Percentiles rank a stretch among this genome's conserved stretches.
phyloP scores from a whole-genome alignment of 2,888 invertebrate genomes.

The Netelia inedita region DNA sequence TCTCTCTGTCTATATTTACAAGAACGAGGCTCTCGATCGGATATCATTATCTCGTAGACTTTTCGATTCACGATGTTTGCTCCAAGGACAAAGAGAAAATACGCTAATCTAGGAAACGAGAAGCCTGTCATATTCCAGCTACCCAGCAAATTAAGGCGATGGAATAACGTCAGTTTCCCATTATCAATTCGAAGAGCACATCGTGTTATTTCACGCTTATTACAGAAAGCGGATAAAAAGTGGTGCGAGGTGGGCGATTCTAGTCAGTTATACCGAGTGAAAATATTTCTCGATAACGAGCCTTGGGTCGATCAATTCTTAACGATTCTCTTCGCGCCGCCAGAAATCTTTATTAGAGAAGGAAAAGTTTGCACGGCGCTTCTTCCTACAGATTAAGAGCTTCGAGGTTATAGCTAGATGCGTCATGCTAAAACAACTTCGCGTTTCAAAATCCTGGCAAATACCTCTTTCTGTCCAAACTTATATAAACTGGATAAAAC shows the following conservation, averaged over 20 bases:
- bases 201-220: slow-evolving; percentile 22
- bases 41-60: slow-evolving; percentile 70
- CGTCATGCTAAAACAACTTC: neutral
- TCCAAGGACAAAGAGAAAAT: slow-evolving; percentile 4
- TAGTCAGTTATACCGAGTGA: no score
- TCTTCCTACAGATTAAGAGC: neutral
- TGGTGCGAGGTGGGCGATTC: no score
- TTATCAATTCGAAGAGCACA: slow-evolving; percentile 50
- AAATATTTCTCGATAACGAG: neutral
- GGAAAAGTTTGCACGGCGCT: neutral
- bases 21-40: slow-evolving; percentile 58
- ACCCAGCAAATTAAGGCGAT: slow-evolving; percentile 30
- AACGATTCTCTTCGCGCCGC: neutral
- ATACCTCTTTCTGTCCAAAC: slow-evolving; percentile 8
- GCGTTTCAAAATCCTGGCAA: slow-evolving; percentile 1
- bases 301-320: neutral
- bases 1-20: slow-evolving; percentile 27
- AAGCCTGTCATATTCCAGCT: slow-evolving; percentile 23
- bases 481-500: slow-evolving; percentile 40
- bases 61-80: slow-evolving; percentile 68
- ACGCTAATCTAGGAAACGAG: neutral
- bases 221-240: neutral
- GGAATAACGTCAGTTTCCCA: slow-evolving; percentile 41
- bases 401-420: neutral
- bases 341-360: neutral